Base-by-base conservation (phyloP, 2,888 invertebrate genomes). In the Entomobrya proxima region DNA sequence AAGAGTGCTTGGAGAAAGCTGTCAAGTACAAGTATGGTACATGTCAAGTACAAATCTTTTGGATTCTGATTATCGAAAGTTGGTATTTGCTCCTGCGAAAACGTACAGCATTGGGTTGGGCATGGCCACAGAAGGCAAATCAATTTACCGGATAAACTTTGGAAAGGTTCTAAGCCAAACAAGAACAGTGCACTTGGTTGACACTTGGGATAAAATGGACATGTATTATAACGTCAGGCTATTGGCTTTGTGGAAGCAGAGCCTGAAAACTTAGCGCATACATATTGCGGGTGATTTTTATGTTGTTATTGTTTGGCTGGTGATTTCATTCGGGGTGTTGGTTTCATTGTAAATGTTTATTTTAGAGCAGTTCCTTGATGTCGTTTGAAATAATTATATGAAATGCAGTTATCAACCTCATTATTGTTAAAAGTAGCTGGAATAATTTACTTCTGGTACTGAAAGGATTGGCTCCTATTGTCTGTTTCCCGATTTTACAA, bases 1-100 rank as follows among this genome's bases (percentile, higher is more conserved):
- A 85, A 9, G 85, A 85, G n/a, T 88, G 88, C 40, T 32, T 88
- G 58, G 82, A 88, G 75, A 88, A 88, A 61, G 88, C 86, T 35
- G 75, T 86, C 5, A 81, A 72, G 6, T 27, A 52, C n/a, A 85
- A 80, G 40, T 85, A 85, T 32, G 86, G 79, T 21, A 88, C 44
- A 58, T 88, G 37, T 18, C 61, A 15, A 85, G 86, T 35, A 69
- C 85, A 24, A 86, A 88, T 74, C 64, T 88, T 9, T 85, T 78
- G 18, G 76, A 86, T n/a, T 44, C 79, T 5, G 88, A 86, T n/a
- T 30, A 85, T 85, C 0, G 32, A 4, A 80, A 86, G 30, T 61
- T 88, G 37, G 85, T 88, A 2, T 85, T 84, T 81, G 84, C 88
- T 13, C 84, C 88, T 2, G 85, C 85, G 9, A 86, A 82, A 32